A percentile compares a stretch with the other conserved stretches of the same genome.
phyloP scores from a whole-genome alignment of 2,888 invertebrate genomes.

The Drosophila multiciliata region DNA sequence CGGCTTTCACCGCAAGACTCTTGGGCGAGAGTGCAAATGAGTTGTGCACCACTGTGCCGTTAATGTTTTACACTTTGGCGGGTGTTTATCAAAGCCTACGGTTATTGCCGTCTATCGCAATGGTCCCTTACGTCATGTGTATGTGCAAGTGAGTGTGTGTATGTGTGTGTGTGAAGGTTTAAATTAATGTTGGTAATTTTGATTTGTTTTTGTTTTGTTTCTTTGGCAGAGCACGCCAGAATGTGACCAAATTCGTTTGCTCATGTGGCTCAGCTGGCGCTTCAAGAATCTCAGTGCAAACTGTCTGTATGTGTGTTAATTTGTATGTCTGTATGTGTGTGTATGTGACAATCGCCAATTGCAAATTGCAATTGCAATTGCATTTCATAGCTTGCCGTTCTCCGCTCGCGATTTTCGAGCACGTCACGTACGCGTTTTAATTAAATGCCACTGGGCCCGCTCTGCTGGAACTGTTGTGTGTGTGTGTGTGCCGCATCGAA shows the following conservation, averaged over 20 bases:
- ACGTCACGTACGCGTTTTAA: conserved; percentile 68
- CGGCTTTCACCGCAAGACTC: conserved; percentile 28
- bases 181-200: conserved; percentile 46
- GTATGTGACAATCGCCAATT: conserved; percentile 34
- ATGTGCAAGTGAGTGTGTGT: conserved; percentile 13
- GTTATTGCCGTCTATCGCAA: conserved; percentile 57
- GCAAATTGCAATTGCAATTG: conserved; percentile 36
- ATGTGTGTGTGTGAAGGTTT: conserved; percentile 21
- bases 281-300: conserved; percentile 13
- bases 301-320: neutral
- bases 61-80: conserved; percentile 73
- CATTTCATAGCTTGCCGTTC: conserved; percentile 35
- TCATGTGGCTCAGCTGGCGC: conserved; percentile 18
- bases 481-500: conserved; percentile 14
- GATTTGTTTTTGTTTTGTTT: conserved; percentile 40
- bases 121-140: conserved; percentile 52
- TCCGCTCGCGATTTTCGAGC: conserved; percentile 36
- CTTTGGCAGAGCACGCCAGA: neutral
- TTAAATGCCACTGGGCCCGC: conserved; percentile 56
- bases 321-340: conserved; percentile 36
- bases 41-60: conserved; percentile 58
- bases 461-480: conserved; percentile 36
- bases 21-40: conserved; percentile 15
- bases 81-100: conserved; percentile 76
- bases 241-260: conserved; percentile 16